A percentile compares a stretch with the other conserved stretches of the same genome.
Conservation (phyloP, 2,888 invertebrate genomes). For the Aleiodes leptofemur region DNA sequence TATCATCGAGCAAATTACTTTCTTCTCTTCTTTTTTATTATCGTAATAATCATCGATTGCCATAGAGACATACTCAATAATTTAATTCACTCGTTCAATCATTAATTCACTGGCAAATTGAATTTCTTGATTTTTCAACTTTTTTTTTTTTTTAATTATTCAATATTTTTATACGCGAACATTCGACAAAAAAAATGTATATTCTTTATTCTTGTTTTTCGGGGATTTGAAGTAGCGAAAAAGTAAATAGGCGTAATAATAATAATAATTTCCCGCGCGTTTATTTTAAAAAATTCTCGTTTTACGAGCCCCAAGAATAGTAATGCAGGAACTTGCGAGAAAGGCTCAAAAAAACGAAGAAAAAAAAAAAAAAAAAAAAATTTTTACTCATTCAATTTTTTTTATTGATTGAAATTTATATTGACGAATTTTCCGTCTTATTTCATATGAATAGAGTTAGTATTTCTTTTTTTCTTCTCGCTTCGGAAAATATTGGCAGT, state of each 20-base stretch:
- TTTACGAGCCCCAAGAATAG: neutral
- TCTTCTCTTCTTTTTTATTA: no score
- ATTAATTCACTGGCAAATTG: no score
- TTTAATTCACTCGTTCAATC: no score
- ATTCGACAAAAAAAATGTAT: slow-evolving; percentile 3
- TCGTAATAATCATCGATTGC: neutral
- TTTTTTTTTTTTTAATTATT: neutral
- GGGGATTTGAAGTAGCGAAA: neutral
- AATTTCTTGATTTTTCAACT: neutral
- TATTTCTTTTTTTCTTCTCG: slow-evolving; percentile 54
- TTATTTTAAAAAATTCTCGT: slow-evolving; percentile 11
- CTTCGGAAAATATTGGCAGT: slow-evolving; percentile 69
- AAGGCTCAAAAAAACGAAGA: neutral
- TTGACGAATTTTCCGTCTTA: slow-evolving; percentile 35
- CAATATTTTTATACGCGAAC: neutral
- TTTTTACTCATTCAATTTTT: neutral
- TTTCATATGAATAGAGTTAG: slow-evolving; percentile 20
- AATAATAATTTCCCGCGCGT: neutral
- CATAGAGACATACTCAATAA: no score
- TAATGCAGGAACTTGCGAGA: neutral
- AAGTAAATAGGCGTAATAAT: neutral
- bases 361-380: neutral
- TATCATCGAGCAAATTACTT: neutral
- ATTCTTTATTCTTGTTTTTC: neutral
- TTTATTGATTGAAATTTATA: slow-evolving; percentile 32